Percentiles rank a stretch among this genome's conserved stretches.
Conservation (phyloP, 1,140 invertebrate species). For the Drosophila melanogaster region DNA sequence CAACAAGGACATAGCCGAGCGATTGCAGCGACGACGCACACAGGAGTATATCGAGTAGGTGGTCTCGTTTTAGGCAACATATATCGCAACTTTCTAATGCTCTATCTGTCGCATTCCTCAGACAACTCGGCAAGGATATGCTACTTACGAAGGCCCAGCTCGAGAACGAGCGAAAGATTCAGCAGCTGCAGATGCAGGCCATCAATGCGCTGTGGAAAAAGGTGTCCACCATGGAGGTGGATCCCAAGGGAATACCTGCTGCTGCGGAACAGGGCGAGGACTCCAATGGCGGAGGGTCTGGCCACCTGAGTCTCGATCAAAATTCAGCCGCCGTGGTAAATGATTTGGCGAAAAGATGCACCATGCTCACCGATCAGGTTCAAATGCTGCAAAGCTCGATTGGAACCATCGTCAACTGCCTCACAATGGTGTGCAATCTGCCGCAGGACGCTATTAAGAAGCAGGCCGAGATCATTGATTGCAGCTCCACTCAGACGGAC, state of each 20-base stretch:
- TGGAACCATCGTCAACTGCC: slow-evolving; percentile 89
- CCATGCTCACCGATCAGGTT: slow-evolving; percentile 86
- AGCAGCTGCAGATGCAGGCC: slow-evolving; percentile 94
- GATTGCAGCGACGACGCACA: slow-evolving; percentile 91
- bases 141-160: slow-evolving; percentile 91
- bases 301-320: slow-evolving; percentile 66
- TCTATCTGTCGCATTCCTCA: slow-evolving; percentile 64
- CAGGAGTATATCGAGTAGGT: slow-evolving; percentile 94
- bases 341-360: slow-evolving; percentile 85
- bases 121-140: slow-evolving; percentile 92
- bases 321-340: slow-evolving; percentile 83
- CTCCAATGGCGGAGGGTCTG: slow-evolving; percentile 9
- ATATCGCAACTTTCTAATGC: not conserved
- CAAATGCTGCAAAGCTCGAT: slow-evolving; percentile 91
- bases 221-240: slow-evolving; percentile 89
- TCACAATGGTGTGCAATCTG: slow-evolving; percentile 86
- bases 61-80: not conserved
- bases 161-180: slow-evolving; percentile 93
- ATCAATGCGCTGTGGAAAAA: slow-evolving; percentile 96
- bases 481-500: slow-evolving; percentile 91
- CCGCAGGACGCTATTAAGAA: slow-evolving; percentile 84
- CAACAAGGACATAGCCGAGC: slow-evolving; percentile 88
- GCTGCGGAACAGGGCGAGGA: slow-evolving; percentile 33
- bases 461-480: slow-evolving; percentile 80
- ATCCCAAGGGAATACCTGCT: slow-evolving; percentile 20